phyloP scores from a whole-genome alignment of 2,888 invertebrate species.

The Pterostichus madidus region DNA sequence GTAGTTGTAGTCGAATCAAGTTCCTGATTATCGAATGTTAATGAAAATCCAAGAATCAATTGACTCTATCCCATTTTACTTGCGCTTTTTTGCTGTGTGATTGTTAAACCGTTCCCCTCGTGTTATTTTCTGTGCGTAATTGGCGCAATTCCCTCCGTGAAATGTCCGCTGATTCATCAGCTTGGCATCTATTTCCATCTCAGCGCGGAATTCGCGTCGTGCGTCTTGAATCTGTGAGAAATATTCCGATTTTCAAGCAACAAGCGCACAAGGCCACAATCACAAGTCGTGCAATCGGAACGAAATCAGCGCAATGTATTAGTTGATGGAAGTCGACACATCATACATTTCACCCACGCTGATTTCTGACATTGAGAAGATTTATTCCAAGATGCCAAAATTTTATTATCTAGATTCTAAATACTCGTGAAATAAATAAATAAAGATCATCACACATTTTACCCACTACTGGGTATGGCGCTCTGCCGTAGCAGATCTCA shows the following conservation, averaged over 20 bases:
- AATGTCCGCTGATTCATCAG: conserved; percentile 55
- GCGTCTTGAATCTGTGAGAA: conserved; percentile 55
- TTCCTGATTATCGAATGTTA: too few species aligned
- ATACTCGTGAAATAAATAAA: too few species aligned
- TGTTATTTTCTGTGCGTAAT: conserved; percentile 54
- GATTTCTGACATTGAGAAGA: too few species aligned
- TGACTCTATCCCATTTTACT: not conserved
- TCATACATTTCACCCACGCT: not conserved
- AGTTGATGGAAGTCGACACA: not conserved
- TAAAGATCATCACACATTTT: too few species aligned
- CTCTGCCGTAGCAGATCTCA: too few species aligned
- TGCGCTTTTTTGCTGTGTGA: not conserved
- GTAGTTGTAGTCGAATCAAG: too few species aligned
- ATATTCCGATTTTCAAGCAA: conserved; percentile 56
- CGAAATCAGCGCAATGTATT: conserved; percentile 11
- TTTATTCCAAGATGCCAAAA: too few species aligned
- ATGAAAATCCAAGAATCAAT: too few species aligned
- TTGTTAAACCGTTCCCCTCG: conserved; percentile 16
- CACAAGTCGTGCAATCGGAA: conserved; percentile 16
- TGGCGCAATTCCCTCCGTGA: conserved; percentile 48
- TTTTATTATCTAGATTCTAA: too few species aligned
- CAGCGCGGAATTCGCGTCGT: conserved; percentile 37
- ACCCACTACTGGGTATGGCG: too few species aligned
- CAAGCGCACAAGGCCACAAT: conserved; percentile 16
- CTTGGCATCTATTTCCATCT: conserved; percentile 47